Conservation (phyloP, 2,888 invertebrate genomes). For the Steinernema carpocapsae region DNA sequence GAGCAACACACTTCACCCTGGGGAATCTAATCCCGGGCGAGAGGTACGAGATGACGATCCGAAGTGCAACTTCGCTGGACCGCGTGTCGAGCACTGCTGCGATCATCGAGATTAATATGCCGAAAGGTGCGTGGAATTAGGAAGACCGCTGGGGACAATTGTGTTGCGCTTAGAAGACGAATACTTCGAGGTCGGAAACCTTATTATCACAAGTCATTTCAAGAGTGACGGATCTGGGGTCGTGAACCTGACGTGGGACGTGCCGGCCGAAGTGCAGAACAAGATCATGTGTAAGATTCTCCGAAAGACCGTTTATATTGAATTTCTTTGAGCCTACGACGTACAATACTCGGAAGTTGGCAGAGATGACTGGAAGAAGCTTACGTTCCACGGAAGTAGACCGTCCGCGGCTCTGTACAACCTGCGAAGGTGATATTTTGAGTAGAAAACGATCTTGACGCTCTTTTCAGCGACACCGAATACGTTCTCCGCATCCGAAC, state of each 20-base stretch:
- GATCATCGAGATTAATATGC: constrained; percentile 66
- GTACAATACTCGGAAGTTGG: constrained; percentile 57
- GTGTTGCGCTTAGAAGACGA: constrained; percentile 50
- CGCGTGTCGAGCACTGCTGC: constrained; percentile 62
- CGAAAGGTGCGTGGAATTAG: constrained; percentile 49
- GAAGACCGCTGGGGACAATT: constrained; percentile 22
- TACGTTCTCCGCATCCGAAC: constrained; percentile 65
- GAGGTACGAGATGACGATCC: constrained; percentile 65
- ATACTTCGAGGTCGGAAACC: constrained; percentile 66
- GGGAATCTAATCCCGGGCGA: constrained; percentile 63
- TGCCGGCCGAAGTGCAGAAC: constrained; percentile 56
- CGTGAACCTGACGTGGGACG: constrained; percentile 67
- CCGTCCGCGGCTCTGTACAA: constrained; percentile 57
- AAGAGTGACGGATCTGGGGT: constrained; percentile 53
- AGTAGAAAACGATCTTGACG: neutral
- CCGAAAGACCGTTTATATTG: neutral
- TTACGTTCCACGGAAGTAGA: constrained; percentile 59
- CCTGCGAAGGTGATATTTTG: constrained; percentile 55
- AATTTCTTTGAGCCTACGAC: constrained; percentile 57
- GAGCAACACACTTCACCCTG: constrained; percentile 59
- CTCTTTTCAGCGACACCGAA: constrained; percentile 63
- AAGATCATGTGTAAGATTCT: constrained; percentile 47
- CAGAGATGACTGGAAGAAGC: constrained; percentile 54
- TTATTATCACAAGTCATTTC: constrained; percentile 64
- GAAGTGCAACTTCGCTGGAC: constrained; percentile 53